Conservation (phyloP, 2,797 vertebrate species). For the Hyperoplus lanceolatus region DNA sequence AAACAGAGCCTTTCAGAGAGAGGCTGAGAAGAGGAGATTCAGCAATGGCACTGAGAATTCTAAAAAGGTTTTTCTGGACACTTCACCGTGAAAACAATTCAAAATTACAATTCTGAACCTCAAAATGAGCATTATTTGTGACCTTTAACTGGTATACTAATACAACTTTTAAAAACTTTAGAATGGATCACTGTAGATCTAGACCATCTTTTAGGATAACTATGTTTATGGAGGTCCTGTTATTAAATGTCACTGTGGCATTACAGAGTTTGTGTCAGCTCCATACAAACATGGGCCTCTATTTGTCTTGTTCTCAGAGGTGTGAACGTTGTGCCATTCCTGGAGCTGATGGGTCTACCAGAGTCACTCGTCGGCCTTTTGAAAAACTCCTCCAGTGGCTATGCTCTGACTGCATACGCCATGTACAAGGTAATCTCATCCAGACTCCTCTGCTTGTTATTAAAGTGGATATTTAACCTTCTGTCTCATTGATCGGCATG, state of each 20-base stretch:
- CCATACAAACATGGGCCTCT: neutral
- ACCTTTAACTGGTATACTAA: neutral
- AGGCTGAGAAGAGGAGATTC: too few species aligned
- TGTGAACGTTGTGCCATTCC: constrained; percentile 94
- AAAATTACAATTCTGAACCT: too few species aligned
- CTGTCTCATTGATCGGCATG: neutral
- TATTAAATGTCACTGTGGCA: neutral
- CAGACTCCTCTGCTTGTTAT: neutral
- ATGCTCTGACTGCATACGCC: constrained; percentile 95
- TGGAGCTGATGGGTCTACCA: constrained; percentile 92
- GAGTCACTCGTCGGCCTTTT: constrained; percentile 91
- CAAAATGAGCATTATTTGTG: too few species aligned
- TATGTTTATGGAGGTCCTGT: neutral
- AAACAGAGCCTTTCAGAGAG: too few species aligned
- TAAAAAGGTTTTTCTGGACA: too few species aligned
- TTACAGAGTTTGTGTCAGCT: neutral
- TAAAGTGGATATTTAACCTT: neutral
- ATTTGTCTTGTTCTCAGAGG: constrained; percentile 83
- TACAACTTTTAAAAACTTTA: neutral
- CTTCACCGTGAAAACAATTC: too few species aligned
- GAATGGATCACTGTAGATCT: neutral
- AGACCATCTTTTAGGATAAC: too few species aligned
- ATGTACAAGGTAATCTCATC: constrained; percentile 93
- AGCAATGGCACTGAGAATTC: too few species aligned
- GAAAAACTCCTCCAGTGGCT: constrained; percentile 94